Percentiles rank a stretch among this genome's conserved stretches.
These are phyloP conservation scores for Ommatoiulus sabulosus DNA, from an alignment of 2,888 invertebrate genomes.

Conservation along the genomic window DNA sequence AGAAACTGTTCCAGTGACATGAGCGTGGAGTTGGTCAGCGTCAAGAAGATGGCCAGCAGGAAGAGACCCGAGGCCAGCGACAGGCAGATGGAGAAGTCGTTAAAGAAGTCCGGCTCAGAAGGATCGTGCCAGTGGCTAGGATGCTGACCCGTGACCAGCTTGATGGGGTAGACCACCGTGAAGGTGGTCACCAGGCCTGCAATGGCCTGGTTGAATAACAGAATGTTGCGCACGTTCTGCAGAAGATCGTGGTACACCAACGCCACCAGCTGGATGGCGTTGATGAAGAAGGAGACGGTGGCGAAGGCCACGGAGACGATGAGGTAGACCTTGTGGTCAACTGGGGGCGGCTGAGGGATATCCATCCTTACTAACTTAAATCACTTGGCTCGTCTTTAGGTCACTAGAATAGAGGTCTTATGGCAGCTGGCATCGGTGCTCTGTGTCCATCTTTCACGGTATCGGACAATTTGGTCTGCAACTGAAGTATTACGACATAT, in stretches of 20 bases:
- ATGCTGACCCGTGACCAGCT: slow-evolving; percentile 59
- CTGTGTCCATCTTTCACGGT: too few relatives aligned
- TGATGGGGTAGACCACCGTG: slow-evolving; percentile 60
- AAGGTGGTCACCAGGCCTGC: slow-evolving; percentile 60
- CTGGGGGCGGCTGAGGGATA: slow-evolving; percentile 56
- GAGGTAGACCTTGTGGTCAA: slow-evolving; percentile 62
- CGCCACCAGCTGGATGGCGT: slow-evolving; percentile 59
- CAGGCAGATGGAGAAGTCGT: slow-evolving; percentile 58
- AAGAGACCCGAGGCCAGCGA: slow-evolving; percentile 59
- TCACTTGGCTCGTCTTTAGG: too few relatives aligned
- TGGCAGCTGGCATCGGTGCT: too few relatives aligned
- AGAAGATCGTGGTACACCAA: slow-evolving; percentile 59
- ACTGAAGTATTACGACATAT: neutral
- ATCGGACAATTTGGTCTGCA: too few relatives aligned
- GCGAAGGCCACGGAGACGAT: slow-evolving; percentile 62
- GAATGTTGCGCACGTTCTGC: slow-evolving; percentile 58
- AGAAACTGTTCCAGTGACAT: slow-evolving; percentile 60
- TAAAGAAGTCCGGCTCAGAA: slow-evolving; percentile 59
- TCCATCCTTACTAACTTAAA: neutral
- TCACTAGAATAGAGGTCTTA: too few relatives aligned
- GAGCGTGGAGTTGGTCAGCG: slow-evolving; percentile 59
- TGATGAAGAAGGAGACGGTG: slow-evolving; percentile 62
- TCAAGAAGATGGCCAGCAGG: slow-evolving; percentile 59
- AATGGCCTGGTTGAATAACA: slow-evolving; percentile 59
- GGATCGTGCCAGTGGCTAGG: slow-evolving; percentile 52